A percentile compares a stretch with the other conserved stretches of the same genome.
Evolutionary conservation across 1,140 invertebrate species (phyloP).

Genomic region (Ceratitis capitata): DNA sequence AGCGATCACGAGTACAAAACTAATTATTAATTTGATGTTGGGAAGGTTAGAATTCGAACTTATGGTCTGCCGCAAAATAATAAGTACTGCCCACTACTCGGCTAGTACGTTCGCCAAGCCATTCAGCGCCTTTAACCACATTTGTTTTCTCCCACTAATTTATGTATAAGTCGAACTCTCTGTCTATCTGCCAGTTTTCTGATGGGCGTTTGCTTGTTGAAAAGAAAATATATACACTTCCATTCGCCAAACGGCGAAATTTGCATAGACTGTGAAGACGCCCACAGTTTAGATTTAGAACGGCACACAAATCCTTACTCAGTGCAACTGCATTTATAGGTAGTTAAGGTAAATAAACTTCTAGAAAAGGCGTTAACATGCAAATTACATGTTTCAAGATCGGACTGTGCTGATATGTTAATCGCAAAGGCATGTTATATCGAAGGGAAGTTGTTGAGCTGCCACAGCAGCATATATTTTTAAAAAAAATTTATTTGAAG

Average conservation of each 20-base stretch:
- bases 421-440: neutral
- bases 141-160: no score
- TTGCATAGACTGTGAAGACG: slow-evolving; percentile 3
- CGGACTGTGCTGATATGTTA: slow-evolving; percentile 12
- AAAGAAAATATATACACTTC: neutral
- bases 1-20: no score
- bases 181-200: no score
- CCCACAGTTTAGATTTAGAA: neutral
- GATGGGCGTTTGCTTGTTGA: no score
- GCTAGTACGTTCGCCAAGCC: no score
- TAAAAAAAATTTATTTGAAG: no score
- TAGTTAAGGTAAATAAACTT: neutral
- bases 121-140: no score
- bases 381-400: slow-evolving; percentile 35
- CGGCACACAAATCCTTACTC: neutral
- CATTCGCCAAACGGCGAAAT: neutral
- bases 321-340: neutral
- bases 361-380: slow-evolving; percentile 26
- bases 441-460: neutral
- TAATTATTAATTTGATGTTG: no score
- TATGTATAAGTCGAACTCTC: no score
- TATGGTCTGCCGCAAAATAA: no score
- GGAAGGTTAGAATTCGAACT: no score
- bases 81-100: no score
- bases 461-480: neutral